These are phyloP conservation scores for Lycia hirtaria DNA, from an alignment of 2,888 invertebrate genomes.

Conservation along the genomic window DNA sequence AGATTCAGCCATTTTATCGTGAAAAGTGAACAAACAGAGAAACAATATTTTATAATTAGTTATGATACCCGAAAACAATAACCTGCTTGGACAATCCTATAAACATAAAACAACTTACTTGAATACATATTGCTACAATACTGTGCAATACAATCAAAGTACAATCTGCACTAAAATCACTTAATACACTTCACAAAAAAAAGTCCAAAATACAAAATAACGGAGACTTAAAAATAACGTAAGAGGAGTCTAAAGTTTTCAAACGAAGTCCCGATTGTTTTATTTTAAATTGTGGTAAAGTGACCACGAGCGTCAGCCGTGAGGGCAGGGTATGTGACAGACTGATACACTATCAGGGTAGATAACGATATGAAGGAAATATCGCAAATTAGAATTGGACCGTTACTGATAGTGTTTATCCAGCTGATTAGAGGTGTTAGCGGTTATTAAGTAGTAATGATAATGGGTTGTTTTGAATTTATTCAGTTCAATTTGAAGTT, in stretches of 20 bases:
- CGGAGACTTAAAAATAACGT: too few species aligned
- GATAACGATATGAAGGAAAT: conserved; percentile 35
- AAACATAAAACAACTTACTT: too few species aligned
- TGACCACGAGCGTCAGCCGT: conserved; percentile 26
- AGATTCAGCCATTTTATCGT: too few species aligned
- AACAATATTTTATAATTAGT: too few species aligned
- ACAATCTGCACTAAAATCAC: not conserved
- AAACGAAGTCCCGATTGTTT: too few species aligned
- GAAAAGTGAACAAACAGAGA: too few species aligned
- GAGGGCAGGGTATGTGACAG: too few species aligned
- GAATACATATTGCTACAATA: conserved; percentile 50
- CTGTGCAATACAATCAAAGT: not conserved
- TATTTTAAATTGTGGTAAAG: not conserved
- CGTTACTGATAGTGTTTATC: conserved; percentile 26
- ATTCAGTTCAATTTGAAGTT: not conserved
- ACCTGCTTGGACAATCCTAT: too few species aligned
- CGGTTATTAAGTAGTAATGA: conserved; percentile 1
- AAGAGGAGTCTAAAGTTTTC: too few species aligned
- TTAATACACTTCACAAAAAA: too few species aligned
- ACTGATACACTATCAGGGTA: conserved; percentile 37
- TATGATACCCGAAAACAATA: not conserved
- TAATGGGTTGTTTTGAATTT: not conserved
- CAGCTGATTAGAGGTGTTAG: conserved; percentile 4
- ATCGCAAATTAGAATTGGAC: conserved; percentile 36
- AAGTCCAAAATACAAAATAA: too few species aligned